A percentile compares a stretch with the other conserved stretches of the same genome.
These are phyloP conservation scores for Varecia variegata DNA, from an alignment of 2,797 vertebrate genomes.

Conservation along the genomic window DNA sequence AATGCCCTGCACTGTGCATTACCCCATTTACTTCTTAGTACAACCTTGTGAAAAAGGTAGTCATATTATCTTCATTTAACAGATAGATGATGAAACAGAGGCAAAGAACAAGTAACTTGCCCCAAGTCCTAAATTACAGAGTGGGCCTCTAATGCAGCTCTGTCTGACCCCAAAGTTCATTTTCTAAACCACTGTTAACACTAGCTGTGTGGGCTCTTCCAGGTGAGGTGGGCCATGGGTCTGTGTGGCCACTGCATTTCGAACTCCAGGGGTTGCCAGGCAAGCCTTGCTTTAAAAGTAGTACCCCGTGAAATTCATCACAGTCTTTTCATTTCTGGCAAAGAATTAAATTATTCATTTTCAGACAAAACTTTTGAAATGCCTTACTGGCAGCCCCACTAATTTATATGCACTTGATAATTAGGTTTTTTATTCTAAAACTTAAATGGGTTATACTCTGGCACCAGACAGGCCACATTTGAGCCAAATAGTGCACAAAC, in stretches of 20 bases:
- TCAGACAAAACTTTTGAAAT: slow-evolving; percentile 34
- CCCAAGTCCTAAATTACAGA: not conserved
- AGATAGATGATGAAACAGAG: slow-evolving; percentile 31
- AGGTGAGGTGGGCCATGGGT: not conserved
- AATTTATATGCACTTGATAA: not conserved
- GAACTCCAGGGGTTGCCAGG: not conserved
- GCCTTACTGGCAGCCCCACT: not conserved
- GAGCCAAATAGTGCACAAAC: not conserved
- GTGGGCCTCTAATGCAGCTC: not conserved
- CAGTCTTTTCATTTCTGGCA: not conserved
- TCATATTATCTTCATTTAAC: not conserved
- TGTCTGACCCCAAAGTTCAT: not conserved
- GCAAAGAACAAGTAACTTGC: not conserved
- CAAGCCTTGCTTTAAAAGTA: not conserved
- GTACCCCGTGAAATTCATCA: not conserved
- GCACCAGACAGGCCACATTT: not conserved
- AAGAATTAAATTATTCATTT: not conserved
- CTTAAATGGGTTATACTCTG: not conserved
- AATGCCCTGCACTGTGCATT: not conserved
- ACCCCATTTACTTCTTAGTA: slow-evolving; percentile 20
- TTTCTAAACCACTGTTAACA: not conserved
- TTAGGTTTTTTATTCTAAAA: slow-evolving; percentile 6
- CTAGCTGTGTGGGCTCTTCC: not conserved
- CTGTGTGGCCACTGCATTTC: not conserved
- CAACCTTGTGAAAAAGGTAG: not conserved